Evolutionary conservation across 2,888 invertebrate species (phyloP), one percentile per base, ranked within the genome.

Genomic region (Diaperis boleti): DNA sequence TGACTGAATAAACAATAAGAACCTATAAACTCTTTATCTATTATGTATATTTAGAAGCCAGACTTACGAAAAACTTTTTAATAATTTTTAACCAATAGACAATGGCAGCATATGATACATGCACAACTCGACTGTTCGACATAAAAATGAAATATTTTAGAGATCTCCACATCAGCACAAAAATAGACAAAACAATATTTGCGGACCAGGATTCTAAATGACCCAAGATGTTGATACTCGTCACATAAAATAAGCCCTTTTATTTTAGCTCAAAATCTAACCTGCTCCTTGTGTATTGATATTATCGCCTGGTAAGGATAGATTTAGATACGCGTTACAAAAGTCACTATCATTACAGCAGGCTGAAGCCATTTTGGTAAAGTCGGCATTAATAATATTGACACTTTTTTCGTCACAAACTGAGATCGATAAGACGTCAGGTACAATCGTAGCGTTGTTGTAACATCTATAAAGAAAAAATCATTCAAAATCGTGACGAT

Each of bases 341-440:
- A 84, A 88, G 85, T 90, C 89, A 81, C 85, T 83, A 75, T 85
- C 79, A 64, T 81, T 80, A 84, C 91, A 91, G 88, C 91, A 91
- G 72, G 73, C 64, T 45, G 74, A 70, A 15, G 67, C 64, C 66
- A 64, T 66, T 67, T 71, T 65, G 54, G 69, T 68, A 67, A 69
- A 69, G 49, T 73, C 70, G 37, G 75, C 69, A 69, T 73, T 71
- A 45, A 65, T 65, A 14, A 64, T 64, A 61, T 63, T 62, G n/a
- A 39, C 15, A 26, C 10, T 37, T 55, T 49, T 57, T 73, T 77
- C 69, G 59, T 66, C 68, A 73, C 80, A 80, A 74, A 67, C 68
- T 56, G 72, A 69, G 67, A 69, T 73, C 74, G 59, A 70, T 66
- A 20, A 66, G 52, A 13, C 65, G 64, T 45, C 70, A 13, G 75